Evolutionary conservation across 2,113 vertebrate genomes (phyloP).

Genomic region (Carettochelys insculpta): DNA sequence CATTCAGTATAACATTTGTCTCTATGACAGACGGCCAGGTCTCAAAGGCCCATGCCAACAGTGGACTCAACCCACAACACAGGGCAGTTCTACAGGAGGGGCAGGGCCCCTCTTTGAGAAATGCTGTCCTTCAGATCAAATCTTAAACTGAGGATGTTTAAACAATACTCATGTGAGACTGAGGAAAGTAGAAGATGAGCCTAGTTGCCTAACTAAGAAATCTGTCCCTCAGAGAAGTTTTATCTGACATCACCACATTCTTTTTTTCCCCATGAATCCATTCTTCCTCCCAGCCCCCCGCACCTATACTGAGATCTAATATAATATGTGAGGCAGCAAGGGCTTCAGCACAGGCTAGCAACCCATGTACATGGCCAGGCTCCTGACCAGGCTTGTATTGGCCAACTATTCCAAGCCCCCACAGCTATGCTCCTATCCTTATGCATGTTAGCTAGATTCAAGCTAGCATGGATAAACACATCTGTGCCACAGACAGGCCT

Average conservation of each 20-base stretch:
- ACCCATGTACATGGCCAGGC: background rate
- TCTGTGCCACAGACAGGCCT: too few relatives aligned
- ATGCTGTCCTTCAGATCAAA: background rate
- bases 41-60: accelerated
- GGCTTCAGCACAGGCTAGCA: background rate
- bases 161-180: background rate
- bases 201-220: background rate
- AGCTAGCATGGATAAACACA: background rate
- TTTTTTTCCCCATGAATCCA: background rate
- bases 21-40: background rate
- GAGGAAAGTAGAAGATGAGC: background rate
- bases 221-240: background rate
- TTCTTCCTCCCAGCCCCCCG: too few relatives aligned
- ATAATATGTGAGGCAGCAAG: background rate
- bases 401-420: background rate
- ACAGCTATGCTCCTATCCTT: background rate
- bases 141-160: background rate
- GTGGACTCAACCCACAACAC: background rate
- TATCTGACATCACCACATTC: background rate
- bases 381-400: background rate
- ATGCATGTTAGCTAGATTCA: background rate
- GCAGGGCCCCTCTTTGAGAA: background rate
- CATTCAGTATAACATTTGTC: background rate
- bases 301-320: background rate
- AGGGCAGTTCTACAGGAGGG: background rate